A percentile compares a stretch with the other conserved stretches of the same genome.
Conservation (phyloP, 2,113 vertebrate species). For the Physeter macrocephalus region DNA sequence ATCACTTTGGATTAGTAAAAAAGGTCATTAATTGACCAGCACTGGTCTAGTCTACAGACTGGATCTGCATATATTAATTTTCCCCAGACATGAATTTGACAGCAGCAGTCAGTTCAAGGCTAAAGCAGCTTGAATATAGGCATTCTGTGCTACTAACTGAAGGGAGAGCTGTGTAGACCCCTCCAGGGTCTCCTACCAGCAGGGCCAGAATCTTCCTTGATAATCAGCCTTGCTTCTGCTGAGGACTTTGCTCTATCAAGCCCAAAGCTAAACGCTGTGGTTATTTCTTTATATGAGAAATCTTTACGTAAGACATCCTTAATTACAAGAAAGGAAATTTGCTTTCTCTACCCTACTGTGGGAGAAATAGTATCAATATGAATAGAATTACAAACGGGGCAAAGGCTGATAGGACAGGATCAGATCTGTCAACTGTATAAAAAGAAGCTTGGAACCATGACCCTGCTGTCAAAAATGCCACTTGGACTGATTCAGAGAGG, state of each 20-base stretch:
- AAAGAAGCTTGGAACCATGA: not conserved
- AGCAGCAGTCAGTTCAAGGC: conserved; percentile 10
- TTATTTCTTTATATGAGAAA: not conserved
- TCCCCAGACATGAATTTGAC: not conserved
- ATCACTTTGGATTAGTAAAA: not conserved
- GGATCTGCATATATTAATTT: not conserved
- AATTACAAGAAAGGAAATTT: not conserved
- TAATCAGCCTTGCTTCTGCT: not conserved
- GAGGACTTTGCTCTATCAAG: not conserved
- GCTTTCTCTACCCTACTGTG: not conserved
- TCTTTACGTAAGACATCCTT: not conserved
- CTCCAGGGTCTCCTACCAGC: not conserved
- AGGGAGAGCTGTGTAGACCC: not conserved
- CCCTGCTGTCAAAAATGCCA: not conserved
- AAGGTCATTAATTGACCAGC: not conserved
- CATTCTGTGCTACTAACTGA: not conserved
- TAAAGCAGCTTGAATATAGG: not conserved
- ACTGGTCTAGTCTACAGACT: not conserved
- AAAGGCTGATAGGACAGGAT: not conserved
- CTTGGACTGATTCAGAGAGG: not conserved
- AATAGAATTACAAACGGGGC: not conserved
- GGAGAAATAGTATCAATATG: not conserved
- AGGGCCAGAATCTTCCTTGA: not conserved
- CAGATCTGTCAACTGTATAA: not conserved
- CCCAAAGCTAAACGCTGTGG: not conserved